Conservation (phyloP, 2,888 invertebrate species). For the Glyphotaelius pellucidus region DNA sequence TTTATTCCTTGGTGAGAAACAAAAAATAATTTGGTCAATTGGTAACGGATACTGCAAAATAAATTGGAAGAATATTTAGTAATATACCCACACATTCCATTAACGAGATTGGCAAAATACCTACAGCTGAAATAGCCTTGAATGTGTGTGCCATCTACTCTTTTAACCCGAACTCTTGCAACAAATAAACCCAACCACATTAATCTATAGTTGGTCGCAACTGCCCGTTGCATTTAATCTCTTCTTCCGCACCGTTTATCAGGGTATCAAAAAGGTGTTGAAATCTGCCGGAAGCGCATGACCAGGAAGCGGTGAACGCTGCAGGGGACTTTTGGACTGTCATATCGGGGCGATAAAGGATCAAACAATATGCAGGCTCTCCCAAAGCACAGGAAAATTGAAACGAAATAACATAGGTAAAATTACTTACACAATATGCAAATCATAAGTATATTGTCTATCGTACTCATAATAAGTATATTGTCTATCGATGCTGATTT, state of each 20-base stretch:
- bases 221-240: conserved; percentile 17
- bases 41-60: no score
- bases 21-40: no score
- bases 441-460: background rate
- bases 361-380: background rate
- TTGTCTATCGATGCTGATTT: background rate
- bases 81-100: no score
- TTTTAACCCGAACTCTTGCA: no score
- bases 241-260: conserved; percentile 47
- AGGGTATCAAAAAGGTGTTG: conserved; percentile 53
- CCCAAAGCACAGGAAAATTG: background rate
- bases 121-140: no score
- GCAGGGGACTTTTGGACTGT: background rate
- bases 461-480: no score
- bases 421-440: background rate
- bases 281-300: conserved; percentile 51
- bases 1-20: no score
- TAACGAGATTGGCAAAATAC: no score
- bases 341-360: background rate
- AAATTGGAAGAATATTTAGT: no score
- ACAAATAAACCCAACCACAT: background rate
- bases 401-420: background rate
- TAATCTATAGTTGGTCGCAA: background rate
- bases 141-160: no score
- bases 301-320: conserved; percentile 22